phyloP scores from a whole-genome alignment of 1,140 invertebrate genomes.

The Drosophila melanogaster region Release_6_plus_ISO1_MT NT_033779.5:15786001-15786500 shows the following conservation, averaged over 20 bases:
- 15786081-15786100: background rate
- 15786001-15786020: too few relatives aligned
- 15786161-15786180: background rate
- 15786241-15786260: background rate
- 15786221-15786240: too few relatives aligned
- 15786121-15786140: conserved; percentile 9
- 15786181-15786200: too few relatives aligned
- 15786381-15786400: background rate
- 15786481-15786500: too few relatives aligned
- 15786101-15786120: background rate
- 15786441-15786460: background rate
- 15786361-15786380: too few relatives aligned
- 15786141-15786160: background rate
- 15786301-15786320: background rate
- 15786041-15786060: background rate
- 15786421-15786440: background rate
- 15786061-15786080: background rate
- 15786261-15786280: conserved; percentile 1
- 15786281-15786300: background rate
- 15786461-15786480: background rate
- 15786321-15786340: background rate
- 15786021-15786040: background rate
- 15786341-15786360: background rate
- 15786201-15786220: background rate
- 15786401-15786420: background rate